These are phyloP conservation scores for Pocota personata DNA, from an alignment of 2,888 invertebrate species.

Conservation along the genomic window DNA sequence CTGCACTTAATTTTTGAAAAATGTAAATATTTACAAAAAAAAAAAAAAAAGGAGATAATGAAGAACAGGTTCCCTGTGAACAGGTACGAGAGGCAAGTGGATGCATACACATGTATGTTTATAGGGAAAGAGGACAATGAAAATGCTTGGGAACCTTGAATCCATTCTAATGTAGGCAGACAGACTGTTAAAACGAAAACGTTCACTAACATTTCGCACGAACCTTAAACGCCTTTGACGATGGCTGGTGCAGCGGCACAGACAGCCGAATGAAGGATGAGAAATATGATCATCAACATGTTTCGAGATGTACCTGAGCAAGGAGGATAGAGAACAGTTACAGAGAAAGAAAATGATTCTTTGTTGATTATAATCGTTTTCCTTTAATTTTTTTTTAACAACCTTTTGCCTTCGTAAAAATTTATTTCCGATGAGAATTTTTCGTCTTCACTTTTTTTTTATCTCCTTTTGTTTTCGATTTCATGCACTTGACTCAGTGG, in stretches of 20 bases:
- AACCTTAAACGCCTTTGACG: slow-evolving; percentile 49
- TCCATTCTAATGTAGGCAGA: slow-evolving; percentile 41
- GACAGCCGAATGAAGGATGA: slow-evolving; percentile 33
- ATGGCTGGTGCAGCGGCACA: slow-evolving; percentile 21
- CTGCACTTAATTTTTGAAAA: slow-evolving; percentile 32
- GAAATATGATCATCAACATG: slow-evolving; percentile 55
- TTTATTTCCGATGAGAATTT: slow-evolving; percentile 70
- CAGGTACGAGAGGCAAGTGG: slow-evolving; percentile 11
- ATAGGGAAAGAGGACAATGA: slow-evolving; percentile 35
- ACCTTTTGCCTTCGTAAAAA: slow-evolving; percentile 42
- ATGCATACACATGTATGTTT: slow-evolving; percentile 8
- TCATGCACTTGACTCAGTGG: slow-evolving; percentile 68
- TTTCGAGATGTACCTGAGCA: slow-evolving; percentile 26
- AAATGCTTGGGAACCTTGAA: slow-evolving; percentile 61
- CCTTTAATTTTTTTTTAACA: slow-evolving; percentile 10
- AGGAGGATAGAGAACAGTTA: slow-evolving; percentile 58
- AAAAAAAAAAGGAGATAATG: slow-evolving; percentile 3
- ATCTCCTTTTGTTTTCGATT: slow-evolving; percentile 67
- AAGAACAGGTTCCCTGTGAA: slow-evolving; percentile 52
- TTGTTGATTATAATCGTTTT: slow-evolving; percentile 60
- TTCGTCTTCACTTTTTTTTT: slow-evolving; percentile 43
- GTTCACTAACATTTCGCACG: slow-evolving; percentile 65
- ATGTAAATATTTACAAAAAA: slow-evolving; percentile 56
- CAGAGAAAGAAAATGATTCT: slow-evolving; percentile 61
- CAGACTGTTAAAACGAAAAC: slow-evolving; percentile 26